Percentiles rank a stretch among this genome's conserved stretches.
phyloP scores from a whole-genome alignment of 2,113 vertebrate species.

The Catharus bicknelli region DNA sequence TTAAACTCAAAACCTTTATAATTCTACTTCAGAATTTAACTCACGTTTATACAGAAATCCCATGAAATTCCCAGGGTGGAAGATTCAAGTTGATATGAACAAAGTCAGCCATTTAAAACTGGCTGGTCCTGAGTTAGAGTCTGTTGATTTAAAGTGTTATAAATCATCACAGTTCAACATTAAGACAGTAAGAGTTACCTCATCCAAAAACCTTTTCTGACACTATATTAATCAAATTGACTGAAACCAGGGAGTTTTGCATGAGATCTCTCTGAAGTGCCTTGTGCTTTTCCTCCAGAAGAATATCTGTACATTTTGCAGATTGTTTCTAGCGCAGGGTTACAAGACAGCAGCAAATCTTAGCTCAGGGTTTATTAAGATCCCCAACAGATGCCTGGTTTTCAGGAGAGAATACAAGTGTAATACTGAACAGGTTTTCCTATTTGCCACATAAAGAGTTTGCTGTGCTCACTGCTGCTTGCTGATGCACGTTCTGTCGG shows the following conservation, averaged over 20 bases:
- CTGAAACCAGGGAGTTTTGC: background rate
- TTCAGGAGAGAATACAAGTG: slow-evolving; percentile 33
- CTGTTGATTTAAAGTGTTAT: background rate
- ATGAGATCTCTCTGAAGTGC: background rate
- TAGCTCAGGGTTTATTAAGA: slow-evolving; percentile 21
- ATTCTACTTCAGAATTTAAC: background rate
- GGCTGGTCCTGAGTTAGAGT: background rate
- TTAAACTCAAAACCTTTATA: background rate
- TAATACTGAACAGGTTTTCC: slow-evolving; percentile 52
- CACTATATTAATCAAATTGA: background rate
- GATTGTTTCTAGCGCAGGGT: background rate
- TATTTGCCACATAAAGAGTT: slow-evolving; percentile 30
- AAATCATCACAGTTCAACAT: background rate
- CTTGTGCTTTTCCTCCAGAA: background rate
- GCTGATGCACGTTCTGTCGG: slow-evolving; percentile 6
- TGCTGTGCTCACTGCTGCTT: slow-evolving; percentile 25
- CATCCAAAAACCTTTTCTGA: background rate
- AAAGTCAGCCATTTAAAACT: background rate
- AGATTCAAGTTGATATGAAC: background rate
- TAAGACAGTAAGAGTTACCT: background rate
- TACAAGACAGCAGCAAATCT: slow-evolving; percentile 17
- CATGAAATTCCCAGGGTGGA: background rate
- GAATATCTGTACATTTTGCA: background rate
- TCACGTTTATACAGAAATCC: background rate
- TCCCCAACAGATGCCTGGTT: slow-evolving; percentile 7